Evolutionary conservation across 2,888 invertebrate species (phyloP), one percentile per base, ranked within the genome.

Genomic region (Euspilapteryx auroguttella): DNA sequence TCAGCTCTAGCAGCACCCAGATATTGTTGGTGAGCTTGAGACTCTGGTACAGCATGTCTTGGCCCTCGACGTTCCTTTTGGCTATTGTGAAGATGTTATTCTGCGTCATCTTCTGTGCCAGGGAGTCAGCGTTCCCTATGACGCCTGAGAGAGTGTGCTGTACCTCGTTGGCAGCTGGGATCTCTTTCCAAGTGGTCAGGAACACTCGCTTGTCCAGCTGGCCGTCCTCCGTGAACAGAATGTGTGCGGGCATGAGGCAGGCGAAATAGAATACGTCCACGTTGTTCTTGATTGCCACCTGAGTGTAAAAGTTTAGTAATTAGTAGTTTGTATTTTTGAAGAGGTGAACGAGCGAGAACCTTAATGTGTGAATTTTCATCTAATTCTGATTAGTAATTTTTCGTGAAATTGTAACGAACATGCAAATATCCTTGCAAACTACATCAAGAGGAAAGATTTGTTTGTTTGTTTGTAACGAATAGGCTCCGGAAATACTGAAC

Each of bases 211-310:
- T 99, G 59, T 99, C 99, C 59, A 99, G 85, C 51, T 95, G 94
- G 0, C 99, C 99, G 61, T 98, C 97, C 54, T 99, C 98, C 1
- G 85, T 82, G 68, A 98, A 98, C 40, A 94, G 83, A 1, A 93
- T 85, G 64, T 97, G 91, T 44, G 94, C 89, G 3, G 97, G 96
- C 24, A 97, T 86, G 32, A 92, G 78, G 47, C 92, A 91, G 31
- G 96, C 95, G 75, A 95, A 97, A 77, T 99, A 99, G 69, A 98
- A 95, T 2, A 99, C 94, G 58, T 96, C 97, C 17, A 99, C 92
- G 65, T 94, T 97, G 78, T 99, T 98, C 71, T 99, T 99, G 27
- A 99, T 85, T 4, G 99, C 99, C 33, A 99, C 94, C 87, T 88
- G 64, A 6, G 52, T 47, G 36, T 12, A 25, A 32, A 32, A 30